Evolutionary conservation across 2,113 vertebrate species (phyloP).

Genomic region (Malurus melanocephalus): DNA sequence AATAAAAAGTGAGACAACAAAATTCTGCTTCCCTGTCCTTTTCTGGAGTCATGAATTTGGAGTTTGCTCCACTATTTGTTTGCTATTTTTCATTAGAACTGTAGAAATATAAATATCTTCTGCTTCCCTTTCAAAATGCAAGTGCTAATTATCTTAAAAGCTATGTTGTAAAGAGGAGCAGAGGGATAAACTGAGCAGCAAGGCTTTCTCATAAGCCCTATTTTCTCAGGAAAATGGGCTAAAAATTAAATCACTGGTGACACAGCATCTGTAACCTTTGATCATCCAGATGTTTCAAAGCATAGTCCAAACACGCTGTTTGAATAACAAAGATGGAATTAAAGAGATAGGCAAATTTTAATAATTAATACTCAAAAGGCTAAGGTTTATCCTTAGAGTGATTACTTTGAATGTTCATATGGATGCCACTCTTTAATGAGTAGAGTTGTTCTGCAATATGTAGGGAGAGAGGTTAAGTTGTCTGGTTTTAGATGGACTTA

Average conservation of each 20-base stretch:
- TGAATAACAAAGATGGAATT: neutral
- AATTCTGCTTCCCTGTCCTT: neutral
- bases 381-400: neutral
- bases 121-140: neutral
- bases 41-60: neutral
- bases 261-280: neutral
- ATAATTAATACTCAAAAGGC: neutral
- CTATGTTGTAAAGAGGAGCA: neutral
- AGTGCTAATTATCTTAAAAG: neutral
- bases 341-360: neutral
- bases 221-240: neutral
- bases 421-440: neutral
- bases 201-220: neutral
- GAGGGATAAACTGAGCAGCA: neutral
- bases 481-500: neutral
- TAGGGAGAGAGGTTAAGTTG: neutral
- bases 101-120: neutral
- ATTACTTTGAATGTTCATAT: neutral
- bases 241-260: neutral
- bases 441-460: neutral
- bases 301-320: neutral
- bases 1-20: neutral
- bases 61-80: neutral
- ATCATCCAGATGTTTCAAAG: neutral
- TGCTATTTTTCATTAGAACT: neutral